These are phyloP conservation scores for Dioctria linearis DNA, from an alignment of 2,888 invertebrate species.

Conservation along the genomic window DNA sequence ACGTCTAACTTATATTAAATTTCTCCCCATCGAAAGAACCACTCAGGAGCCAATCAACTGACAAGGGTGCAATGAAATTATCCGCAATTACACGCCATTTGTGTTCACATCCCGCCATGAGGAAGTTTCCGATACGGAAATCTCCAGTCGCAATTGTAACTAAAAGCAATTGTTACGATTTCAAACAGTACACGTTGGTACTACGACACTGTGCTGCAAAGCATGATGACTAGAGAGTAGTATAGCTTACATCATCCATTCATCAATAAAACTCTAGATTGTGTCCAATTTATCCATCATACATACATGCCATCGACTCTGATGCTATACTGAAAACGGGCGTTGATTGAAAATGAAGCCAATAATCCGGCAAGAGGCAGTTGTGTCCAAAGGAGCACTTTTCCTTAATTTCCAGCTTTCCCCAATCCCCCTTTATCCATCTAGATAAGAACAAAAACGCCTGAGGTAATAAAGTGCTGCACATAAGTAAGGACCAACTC, in stretches of 20 bases:
- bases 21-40: too few relatives aligned
- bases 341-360: slow-evolving; percentile 49
- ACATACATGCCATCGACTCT: background rate
- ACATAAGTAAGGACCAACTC: slow-evolving; percentile 4
- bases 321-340: background rate
- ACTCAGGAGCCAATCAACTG: slow-evolving; percentile 34
- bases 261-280: slow-evolving; percentile 27
- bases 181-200: background rate
- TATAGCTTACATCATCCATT: background rate
- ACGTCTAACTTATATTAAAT: background rate
- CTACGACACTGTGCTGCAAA: background rate
- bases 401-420: slow-evolving; percentile 2
- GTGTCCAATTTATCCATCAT: background rate
- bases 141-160: slow-evolving; percentile 37
- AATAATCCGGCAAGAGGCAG: slow-evolving; percentile 36
- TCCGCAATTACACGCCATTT: slow-evolving; percentile 51
- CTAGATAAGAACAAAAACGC: too few relatives aligned
- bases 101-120: background rate
- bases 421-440: too few relatives aligned
- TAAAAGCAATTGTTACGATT: slow-evolving; percentile 40
- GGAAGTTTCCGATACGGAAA: slow-evolving; percentile 48
- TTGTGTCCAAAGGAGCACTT: slow-evolving; percentile 6
- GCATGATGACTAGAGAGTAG: too few relatives aligned
- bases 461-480: background rate
- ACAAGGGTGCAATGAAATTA: slow-evolving; percentile 47